Conservation (phyloP, 2,797 vertebrate species). For the Chaunax sp. region DNA sequence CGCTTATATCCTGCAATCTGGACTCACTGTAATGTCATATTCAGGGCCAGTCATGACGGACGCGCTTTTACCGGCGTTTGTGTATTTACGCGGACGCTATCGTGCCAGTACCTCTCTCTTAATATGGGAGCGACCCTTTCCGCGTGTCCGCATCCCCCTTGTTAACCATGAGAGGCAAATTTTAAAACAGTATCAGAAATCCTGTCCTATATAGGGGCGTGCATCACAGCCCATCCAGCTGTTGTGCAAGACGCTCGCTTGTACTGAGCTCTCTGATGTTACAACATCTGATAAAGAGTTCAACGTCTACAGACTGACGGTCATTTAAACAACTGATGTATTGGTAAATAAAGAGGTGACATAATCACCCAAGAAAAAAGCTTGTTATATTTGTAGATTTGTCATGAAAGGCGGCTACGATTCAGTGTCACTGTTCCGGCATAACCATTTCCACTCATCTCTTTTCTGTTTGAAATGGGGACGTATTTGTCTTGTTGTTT, state of each 20-base stretch:
- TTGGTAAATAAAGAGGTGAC: conserved; percentile 39
- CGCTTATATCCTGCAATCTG: conserved; percentile 37
- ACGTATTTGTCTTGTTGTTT: background rate
- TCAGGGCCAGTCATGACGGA: conserved; percentile 39
- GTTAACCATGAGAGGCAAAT: background rate
- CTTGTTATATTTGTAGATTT: too few relatives aligned
- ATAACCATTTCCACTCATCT: too few relatives aligned
- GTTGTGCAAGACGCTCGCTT: conserved; percentile 66
- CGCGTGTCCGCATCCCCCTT: conserved; percentile 16
- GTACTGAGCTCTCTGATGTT: conserved; percentile 49
- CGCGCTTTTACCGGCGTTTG: conserved; percentile 38
- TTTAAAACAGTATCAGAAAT: conserved; percentile 44
- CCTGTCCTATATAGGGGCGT: conserved; percentile 39
- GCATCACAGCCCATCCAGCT: conserved; percentile 63
- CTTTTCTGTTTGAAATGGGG: too few relatives aligned
- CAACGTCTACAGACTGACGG: conserved; percentile 50
- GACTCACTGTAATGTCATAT: conserved; percentile 36
- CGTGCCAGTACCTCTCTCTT: conserved; percentile 13
- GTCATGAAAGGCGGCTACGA: too few relatives aligned
- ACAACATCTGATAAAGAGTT: conserved; percentile 74
- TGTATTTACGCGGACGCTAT: conserved; percentile 36
- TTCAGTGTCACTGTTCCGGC: too few relatives aligned
- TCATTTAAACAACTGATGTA: conserved; percentile 10
- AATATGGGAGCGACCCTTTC: conserved; percentile 19
- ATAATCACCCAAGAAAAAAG: background rate